Evolutionary conservation across 2,113 vertebrate genomes (phyloP), one percentile per base, ranked within the genome.

Genomic region (Prionailurus viverrinus): DNA sequence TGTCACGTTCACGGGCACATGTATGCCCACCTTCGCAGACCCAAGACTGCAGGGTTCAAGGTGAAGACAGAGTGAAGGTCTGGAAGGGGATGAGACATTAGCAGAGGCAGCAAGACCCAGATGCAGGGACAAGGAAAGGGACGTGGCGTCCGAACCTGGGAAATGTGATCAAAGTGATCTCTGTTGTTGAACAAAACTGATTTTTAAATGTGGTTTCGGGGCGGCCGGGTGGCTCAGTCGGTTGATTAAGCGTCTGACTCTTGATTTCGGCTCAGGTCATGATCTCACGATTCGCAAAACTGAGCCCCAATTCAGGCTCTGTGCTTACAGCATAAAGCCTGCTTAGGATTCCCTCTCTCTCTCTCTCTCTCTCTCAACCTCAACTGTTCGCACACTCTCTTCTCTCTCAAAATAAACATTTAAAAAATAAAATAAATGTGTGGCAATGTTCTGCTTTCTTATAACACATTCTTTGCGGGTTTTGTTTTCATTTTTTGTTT

Each of bases 271-370:
- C 23, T 27, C 71, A 73, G 21, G 36, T 73, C 21, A 14, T 12
- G 71, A 27, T 27, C 71, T 39, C 23, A 23, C 5, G 2, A 21
- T 74, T 39, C 12, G 55, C 7, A 11, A 39, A 11, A 39, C 41
- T 0, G 3, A 73, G 36, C 12, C 71, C 71, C 21, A 13, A 5
- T 0, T 73, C 9, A 1, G 12, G 36, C 36, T 73, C 36, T 23
- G 5, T 73, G 71, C 71, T 73, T 18, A 21, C 11, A 25, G 36
- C 0, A 0, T 36, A 11, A 5, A 25, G 21, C 18, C 71, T 73
- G 36, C 36, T 73, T 58, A 19, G 55, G 55, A 58, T 58, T 39
- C 2, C 5, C 18, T 58, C 55, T 45, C 41, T 45, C 41, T 45
- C 41, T 21, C 4, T 25, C 71, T 73, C 9, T 23, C 21, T 73